A percentile compares a stretch with the other conserved stretches of the same genome.
Evolutionary conservation across 2,888 invertebrate genomes (phyloP).

Genomic region (Exocentrus adspersus): DNA sequence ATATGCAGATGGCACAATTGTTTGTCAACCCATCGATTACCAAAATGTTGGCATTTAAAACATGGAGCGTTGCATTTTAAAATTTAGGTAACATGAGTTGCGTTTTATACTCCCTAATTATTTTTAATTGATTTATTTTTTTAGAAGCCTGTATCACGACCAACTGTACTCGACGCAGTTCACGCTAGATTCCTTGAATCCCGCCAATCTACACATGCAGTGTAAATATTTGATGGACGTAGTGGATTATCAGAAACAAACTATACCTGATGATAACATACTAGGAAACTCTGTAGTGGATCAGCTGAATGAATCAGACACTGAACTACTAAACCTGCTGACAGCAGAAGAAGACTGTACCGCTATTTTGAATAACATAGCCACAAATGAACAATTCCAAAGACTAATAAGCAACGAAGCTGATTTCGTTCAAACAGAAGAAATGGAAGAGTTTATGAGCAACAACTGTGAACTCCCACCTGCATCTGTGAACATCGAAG

Average conservation of each 20-base stretch:
- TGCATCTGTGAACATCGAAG: constrained; percentile 10
- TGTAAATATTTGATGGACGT: constrained; percentile 53
- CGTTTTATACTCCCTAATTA: too few species aligned
- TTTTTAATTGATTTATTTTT: constrained; percentile 20
- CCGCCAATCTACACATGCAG: constrained; percentile 34
- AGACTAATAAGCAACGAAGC: constrained; percentile 52
- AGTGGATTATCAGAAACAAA: constrained; percentile 47
- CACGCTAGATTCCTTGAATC: constrained; percentile 43
- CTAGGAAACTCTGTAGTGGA: constrained; percentile 53
- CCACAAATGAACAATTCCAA: constrained; percentile 58
- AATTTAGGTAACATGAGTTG: too few species aligned
- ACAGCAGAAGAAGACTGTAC: constrained; percentile 59
- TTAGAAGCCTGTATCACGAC: constrained; percentile 49
- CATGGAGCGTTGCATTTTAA: too few species aligned
- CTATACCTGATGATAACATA: constrained; percentile 48
- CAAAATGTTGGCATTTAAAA: too few species aligned
- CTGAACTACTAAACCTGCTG: constrained; percentile 58
- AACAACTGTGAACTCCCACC: constrained; percentile 29
- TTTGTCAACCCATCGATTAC: too few species aligned
- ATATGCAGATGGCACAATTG: too few species aligned
- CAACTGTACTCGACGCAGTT: constrained; percentile 49
- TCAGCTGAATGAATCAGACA: constrained; percentile 58
- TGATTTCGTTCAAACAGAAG: constrained; percentile 44
- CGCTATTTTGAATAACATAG: constrained; percentile 59
- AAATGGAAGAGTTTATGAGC: constrained; percentile 40